Percentiles rank a stretch among this genome's conserved stretches.
These are phyloP conservation scores for Synergus laeviventris DNA, from an alignment of 2,888 invertebrate genomes.

Conservation along the genomic window DNA sequence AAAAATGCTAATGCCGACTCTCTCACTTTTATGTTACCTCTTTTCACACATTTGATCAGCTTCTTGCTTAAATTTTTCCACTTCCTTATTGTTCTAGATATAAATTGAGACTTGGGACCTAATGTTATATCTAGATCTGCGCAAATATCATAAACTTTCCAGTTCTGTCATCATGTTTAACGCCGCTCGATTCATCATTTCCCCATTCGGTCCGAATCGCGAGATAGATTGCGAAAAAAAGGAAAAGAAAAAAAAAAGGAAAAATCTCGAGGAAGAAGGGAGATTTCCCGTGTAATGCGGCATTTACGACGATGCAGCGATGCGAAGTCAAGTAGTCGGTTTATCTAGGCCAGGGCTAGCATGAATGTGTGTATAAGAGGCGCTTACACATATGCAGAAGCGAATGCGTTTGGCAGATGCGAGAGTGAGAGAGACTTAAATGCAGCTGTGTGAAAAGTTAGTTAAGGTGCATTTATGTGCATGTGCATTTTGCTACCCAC, in stretches of 20 bases:
- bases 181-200: background rate
- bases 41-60: too few relatives aligned
- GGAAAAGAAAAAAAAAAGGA: constrained; percentile 45
- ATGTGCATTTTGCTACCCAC: constrained; percentile 46
- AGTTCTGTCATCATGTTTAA: background rate
- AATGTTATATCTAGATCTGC: background rate
- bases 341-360: constrained; percentile 76
- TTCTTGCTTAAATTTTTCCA: too few relatives aligned
- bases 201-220: constrained; percentile 7
- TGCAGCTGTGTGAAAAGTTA: constrained; percentile 43
- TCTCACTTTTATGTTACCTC: too few relatives aligned
- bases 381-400: constrained; percentile 41
- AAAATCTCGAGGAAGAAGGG: constrained; percentile 43
- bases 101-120: background rate
- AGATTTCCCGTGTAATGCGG: constrained; percentile 46
- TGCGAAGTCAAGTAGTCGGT: constrained; percentile 62
- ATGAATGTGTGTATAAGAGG: constrained; percentile 56
- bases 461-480: constrained; percentile 54
- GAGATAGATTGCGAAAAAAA: constrained; percentile 37
- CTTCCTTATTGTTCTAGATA: constrained; percentile 5
- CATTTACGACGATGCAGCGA: constrained; percentile 58
- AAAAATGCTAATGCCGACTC: background rate
- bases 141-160: constrained; percentile 12
- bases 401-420: constrained; percentile 43
- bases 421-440: constrained; percentile 38